Evolutionary conservation across 2,113 vertebrate genomes (phyloP), one percentile per base, ranked within the genome.

Genomic region (Nothocercus julius): DNA sequence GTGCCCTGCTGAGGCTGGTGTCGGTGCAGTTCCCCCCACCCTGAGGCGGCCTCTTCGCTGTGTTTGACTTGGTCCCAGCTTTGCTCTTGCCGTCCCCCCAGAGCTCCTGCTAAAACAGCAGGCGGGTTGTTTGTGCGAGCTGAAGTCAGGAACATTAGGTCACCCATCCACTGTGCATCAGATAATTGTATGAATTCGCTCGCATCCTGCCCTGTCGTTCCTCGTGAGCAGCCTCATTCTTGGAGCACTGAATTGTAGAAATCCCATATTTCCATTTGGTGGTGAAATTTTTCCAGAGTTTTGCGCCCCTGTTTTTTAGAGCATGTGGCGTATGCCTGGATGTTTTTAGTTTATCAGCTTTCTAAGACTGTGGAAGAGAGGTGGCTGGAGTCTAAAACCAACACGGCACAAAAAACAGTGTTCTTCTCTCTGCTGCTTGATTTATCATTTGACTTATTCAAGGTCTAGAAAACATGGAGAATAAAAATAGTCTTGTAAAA

Each of bases 201-300:
- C 70, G 49, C 78, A 4, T 64, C 32, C 45, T 80, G 19, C 32
- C 36, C 17, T 77, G 36, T 40, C 69, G 22, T 82, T 91, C 56
- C 61, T 38, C 70, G 5, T 64, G 63, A 85, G 54, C 62, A 64
- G 8, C 59, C 66, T 45, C 56, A 32, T 64, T 82, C 53, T 63
- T 18, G 30, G 51, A 67, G 75, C 34, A 49, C 22, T 40, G 49
- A 82, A 25, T 30, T 87, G 34, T 74, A 15, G 27, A 80, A 45
- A 38, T 36, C 0, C 25, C 5, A 0, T 13, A 7, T 67, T 54
- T 58, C 30, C 2, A 7, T 3, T 59, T 68, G 11, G 9, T 14
- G 9, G 11, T 49, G 40, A 59, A 30, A 27, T 5, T 67, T 5
- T 40, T 61, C 59, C 17, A 82, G 28, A 2, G 8, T 59, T 61